Base-by-base conservation (phyloP, 1,140 invertebrate genomes). In the Leptinotarsa lineolata region DNA sequence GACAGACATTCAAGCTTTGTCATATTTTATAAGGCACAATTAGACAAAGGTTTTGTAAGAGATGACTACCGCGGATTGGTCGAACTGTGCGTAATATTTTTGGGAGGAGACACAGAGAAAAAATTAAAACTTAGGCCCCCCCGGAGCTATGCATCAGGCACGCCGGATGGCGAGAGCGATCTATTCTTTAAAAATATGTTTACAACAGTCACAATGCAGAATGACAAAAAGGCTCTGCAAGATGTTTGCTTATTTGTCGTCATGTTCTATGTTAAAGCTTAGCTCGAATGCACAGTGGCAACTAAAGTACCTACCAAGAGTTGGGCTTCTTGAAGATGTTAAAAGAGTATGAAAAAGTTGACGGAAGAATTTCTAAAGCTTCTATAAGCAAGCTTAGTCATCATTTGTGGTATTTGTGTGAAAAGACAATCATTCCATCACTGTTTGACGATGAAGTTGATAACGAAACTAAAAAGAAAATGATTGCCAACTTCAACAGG, bases 41-140 rank as follows among this genome's bases (percentile, higher is more conserved):
- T 76, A 44, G 59, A 73, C 22, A 80, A 80, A 73, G 24, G 16
- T 48, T 73, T 80, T 79, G 70, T 78, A 24, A 70, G 79, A 59
- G 81, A 82, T 72, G 82, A 86, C 74, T 85, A 86, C 73, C 76
- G 79, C 21, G 82, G 85, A 81, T 67, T 86, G 8, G 74, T 86
- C 11, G 81, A 84, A 77, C 73, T 86, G 46, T 78, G 20, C 22
- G 72, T 85, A 30, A 82, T 86, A 48, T 86, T 86, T 79, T 79
- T 87, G 44, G 83, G 83, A 24, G 81, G 75, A 76, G 75, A 81
- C 74, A 71, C 24, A 61, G 80, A 80, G 24, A 76, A 76, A 64
- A 81, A 83, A 79, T 63, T 83, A 45, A 78, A 77, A 72, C 82
- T 86, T 67, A 75, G 77, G 48, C 1, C 75, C 80, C 80, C 83